Percentiles rank a stretch among this genome's conserved stretches.
These are phyloP conservation scores for Aleadryas rufinucha DNA, from an alignment of 2,113 vertebrate species.

Conservation along the genomic window DNA sequence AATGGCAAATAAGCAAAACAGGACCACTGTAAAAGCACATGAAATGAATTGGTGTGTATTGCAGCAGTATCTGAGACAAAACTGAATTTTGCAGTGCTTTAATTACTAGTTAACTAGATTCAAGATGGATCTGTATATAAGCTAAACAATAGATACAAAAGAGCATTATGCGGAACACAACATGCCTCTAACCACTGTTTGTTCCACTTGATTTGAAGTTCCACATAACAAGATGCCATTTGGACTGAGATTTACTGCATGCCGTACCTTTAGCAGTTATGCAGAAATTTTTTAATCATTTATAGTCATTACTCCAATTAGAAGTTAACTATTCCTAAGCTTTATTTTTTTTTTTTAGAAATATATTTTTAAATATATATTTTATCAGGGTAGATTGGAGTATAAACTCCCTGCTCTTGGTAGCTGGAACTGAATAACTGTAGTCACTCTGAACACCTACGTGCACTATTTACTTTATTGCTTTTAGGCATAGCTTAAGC, in stretches of 20 bases:
- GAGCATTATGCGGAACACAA: slow-evolving; percentile 34
- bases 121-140: slow-evolving; percentile 36
- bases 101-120: slow-evolving; percentile 45
- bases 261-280: slow-evolving; percentile 12
- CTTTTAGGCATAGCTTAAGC: not conserved
- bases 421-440: not conserved
- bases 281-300: slow-evolving; percentile 8
- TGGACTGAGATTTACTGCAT: slow-evolving; percentile 12
- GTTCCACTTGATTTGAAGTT: slow-evolving; percentile 49
- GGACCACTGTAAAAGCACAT: not conserved
- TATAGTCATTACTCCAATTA: not conserved
- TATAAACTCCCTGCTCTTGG: not conserved
- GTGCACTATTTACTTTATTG: not conserved
- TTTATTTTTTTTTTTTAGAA: not conserved
- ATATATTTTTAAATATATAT: not conserved
- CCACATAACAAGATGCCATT: slow-evolving; percentile 18
- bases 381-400: not conserved
- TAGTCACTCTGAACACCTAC: not conserved
- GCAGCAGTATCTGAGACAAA: not conserved
- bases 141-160: slow-evolving; percentile 51
- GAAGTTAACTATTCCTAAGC: not conserved
- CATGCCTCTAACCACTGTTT: slow-evolving; percentile 52
- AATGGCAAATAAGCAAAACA: not conserved
- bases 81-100: slow-evolving; percentile 19
- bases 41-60: not conserved